Base-by-base conservation (phyloP, 2,888 invertebrate genomes). In the Drosophila subquinaria region DNA sequence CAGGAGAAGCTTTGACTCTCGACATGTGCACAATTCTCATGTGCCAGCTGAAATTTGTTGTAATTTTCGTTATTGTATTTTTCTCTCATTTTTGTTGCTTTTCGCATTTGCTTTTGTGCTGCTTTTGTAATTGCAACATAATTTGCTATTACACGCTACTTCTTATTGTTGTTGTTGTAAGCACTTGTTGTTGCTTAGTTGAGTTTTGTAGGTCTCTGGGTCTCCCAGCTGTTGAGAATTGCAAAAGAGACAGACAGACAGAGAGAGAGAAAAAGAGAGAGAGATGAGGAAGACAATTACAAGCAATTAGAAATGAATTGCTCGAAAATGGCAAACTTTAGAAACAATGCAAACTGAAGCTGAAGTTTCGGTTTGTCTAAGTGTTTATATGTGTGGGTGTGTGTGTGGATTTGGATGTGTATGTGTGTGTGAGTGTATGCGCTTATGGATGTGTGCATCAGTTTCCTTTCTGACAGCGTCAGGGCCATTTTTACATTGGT, bases 121-220 rank as follows among this genome's bases (percentile, higher is more conserved):
- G 84, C 86, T 87, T 85, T 81, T 84, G 88, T 88, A 89, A 86
- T 86, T 86, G 88, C 86, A 86, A 88, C 86, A 86, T 86, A 86
- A 86, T 89, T 86, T 88, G 86, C 86, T 73, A 86, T 86, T 86
- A 86, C 81, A 88, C 76, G 89, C 89, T 74, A 71, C 66, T 70
- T 68, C 47, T 68, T 40, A 10, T 10, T 65, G 30, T 30, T 59
- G 30, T 40, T 63, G 65, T 61, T 59, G 61, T 52, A 40, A 30
- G 51, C 65, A 65, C 57, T 65, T 67, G 63, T 73, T 80, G 71
- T 69, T 74, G 65, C 57, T 52, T 13, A 52, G 75, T 61, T 71
- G 53, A 73, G 84, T 73, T 84, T 88, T 86, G 89, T 84, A 83
- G 84, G 84, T 84, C 84, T 84, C 81, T 84, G 71, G 84, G 84